phyloP scores from a whole-genome alignment of 2,888 invertebrate genomes.

The Pollenia labialis region DNA sequence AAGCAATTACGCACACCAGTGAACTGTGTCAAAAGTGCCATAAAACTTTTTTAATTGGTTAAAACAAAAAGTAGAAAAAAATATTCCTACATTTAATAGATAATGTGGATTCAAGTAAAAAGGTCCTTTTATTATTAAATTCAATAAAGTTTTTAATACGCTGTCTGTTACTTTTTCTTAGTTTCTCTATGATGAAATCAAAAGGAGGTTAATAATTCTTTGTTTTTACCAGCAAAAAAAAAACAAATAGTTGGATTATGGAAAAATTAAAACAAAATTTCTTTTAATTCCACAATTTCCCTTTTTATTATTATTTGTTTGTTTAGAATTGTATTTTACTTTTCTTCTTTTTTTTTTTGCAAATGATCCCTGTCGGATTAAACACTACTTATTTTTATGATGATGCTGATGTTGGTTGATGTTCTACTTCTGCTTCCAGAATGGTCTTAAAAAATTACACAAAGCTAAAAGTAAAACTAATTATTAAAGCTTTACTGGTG shows the following conservation, averaged over 20 bases:
- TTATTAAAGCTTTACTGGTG: conserved; percentile 62
- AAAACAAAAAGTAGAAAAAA: neutral
- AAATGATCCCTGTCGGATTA: conserved; percentile 39
- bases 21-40: conserved; percentile 9
- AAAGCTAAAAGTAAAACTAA: conserved; percentile 67
- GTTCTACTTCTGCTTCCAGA: conserved; percentile 25
- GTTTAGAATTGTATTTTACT: neutral
- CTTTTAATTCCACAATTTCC: conserved; percentile 39
- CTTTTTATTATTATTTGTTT: conserved; percentile 22
- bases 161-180: neutral
- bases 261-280: conserved; percentile 14
- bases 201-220: conserved; percentile 36
- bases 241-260: conserved; percentile 10
- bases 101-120: conserved; percentile 10
- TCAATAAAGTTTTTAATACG: conserved; percentile 25
- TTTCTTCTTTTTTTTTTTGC: conserved; percentile 3
- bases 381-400: conserved; percentile 16
- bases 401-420: conserved; percentile 8
- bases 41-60: conserved; percentile 43
- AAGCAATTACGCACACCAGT: conserved; percentile 38
- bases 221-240: conserved; percentile 9
- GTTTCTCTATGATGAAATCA: conserved; percentile 2
- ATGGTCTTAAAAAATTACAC: conserved; percentile 57
- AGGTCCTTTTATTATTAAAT: conserved; percentile 13
- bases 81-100: conserved; percentile 23